These are phyloP conservation scores for Hippolais icterina DNA, from an alignment of 2,113 vertebrate genomes.

Conservation along the genomic window DNA sequence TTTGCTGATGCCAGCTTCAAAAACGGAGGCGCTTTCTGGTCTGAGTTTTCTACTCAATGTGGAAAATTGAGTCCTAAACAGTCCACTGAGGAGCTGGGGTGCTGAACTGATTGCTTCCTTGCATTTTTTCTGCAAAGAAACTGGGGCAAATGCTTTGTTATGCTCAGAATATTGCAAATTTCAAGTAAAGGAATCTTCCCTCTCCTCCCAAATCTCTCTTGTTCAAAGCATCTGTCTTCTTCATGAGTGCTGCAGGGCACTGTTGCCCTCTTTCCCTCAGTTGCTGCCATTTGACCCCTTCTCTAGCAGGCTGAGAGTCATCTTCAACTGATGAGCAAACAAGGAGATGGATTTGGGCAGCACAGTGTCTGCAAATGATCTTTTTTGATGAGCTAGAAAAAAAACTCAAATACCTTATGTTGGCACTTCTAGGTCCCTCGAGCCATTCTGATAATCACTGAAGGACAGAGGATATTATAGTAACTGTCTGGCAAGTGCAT, in stretches of 20 bases:
- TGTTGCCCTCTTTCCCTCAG: background rate
- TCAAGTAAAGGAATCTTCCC: background rate
- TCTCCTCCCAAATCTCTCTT: background rate
- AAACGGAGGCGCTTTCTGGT: background rate
- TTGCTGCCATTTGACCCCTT: background rate
- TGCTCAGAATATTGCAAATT: background rate
- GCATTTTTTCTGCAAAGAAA: background rate
- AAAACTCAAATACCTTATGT: background rate
- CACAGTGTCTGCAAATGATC: background rate
- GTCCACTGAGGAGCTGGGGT: background rate
- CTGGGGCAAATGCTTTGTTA: background rate
- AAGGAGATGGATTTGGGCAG: background rate
- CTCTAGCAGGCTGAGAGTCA: background rate
- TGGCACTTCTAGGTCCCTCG: background rate
- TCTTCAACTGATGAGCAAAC: background rate
- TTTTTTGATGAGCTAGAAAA: background rate
- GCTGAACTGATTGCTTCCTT: background rate
- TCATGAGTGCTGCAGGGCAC: background rate
- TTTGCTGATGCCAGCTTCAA: background rate
- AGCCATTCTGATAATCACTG: background rate
- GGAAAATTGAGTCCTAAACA: conserved; percentile 8
- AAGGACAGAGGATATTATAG: background rate
- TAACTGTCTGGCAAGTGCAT: background rate
- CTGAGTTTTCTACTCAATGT: background rate
- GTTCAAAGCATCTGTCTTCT: background rate